These are phyloP conservation scores for Allacma fusca DNA, from an alignment of 2,888 invertebrate genomes.

Conservation along the genomic window DNA sequence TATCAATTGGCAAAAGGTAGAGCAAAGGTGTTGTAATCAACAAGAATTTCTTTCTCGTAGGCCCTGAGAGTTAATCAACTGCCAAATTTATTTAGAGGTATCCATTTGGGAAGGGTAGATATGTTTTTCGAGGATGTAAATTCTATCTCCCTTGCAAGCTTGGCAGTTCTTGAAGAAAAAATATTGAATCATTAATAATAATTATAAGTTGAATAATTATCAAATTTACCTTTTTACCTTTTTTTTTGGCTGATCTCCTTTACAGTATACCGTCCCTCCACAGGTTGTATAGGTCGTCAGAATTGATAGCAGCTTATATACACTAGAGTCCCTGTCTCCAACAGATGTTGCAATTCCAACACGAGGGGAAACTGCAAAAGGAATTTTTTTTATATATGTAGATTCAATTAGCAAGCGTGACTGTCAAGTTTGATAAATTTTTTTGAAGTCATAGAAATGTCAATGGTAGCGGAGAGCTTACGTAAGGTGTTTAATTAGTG, in stretches of 20 bases:
- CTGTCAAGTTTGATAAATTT: not conserved
- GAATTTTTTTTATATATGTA: not conserved
- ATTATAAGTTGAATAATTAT: not conserved
- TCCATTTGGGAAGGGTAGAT: too few species aligned
- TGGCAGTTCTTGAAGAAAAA: not conserved
- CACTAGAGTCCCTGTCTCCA: too few species aligned
- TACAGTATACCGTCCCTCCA: too few species aligned
- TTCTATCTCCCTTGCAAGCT: too few species aligned
- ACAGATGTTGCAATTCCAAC: too few species aligned
- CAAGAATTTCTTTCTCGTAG: too few species aligned
- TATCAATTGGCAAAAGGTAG: too few species aligned
- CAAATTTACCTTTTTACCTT: not conserved
- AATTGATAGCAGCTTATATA: not conserved
- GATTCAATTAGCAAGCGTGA: slow-evolving; percentile 4
- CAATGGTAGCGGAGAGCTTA: not conserved
- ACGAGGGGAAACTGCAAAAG: too few species aligned
- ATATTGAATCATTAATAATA: slow-evolving; percentile 8
- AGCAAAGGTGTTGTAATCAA: too few species aligned
- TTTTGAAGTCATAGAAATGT: not conserved
- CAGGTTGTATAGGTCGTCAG: not conserved
- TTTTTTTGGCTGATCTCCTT: not conserved
- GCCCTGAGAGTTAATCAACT: too few species aligned
- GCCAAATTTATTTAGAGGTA: too few species aligned
- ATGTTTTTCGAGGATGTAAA: not conserved
- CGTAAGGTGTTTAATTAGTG: not conserved